Conservation (phyloP, 37 sponge, comb jelly and placozoan genomes). For the Oscarella lobularis region DNA sequence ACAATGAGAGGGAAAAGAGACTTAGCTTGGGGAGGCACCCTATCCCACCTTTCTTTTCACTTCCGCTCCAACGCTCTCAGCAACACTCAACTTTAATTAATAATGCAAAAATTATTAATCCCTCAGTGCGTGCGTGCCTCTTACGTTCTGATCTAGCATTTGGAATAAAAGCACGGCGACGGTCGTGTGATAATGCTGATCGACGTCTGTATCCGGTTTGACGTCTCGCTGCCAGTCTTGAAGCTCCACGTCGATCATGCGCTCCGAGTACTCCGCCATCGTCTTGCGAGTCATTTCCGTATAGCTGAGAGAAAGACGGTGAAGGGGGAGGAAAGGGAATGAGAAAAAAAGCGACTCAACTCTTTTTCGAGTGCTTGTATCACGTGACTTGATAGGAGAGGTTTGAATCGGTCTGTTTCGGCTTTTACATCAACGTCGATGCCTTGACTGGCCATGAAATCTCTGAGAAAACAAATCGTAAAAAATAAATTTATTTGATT, state of each 20-base stretch:
- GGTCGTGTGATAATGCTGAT: neutral
- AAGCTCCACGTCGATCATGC: neutral
- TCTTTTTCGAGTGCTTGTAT: too few relatives aligned
- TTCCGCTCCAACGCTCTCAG: neutral
- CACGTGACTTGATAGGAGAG: too few relatives aligned
- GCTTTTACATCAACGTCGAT: too few relatives aligned
- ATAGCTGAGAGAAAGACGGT: neutral
- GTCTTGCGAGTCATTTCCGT: neutral
- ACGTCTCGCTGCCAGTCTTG: neutral
- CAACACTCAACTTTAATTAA: neutral
- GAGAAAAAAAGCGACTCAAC: too few relatives aligned
- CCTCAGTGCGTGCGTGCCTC: neutral
- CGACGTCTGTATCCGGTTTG: neutral
- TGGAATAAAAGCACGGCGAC: neutral
- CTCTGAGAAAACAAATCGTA: too few relatives aligned
- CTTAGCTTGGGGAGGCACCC: too few relatives aligned
- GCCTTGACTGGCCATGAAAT: too few relatives aligned
- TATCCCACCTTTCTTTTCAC: neutral
- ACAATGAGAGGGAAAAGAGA: neutral
- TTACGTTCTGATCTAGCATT: constrained; percentile 4
- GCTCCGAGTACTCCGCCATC: neutral
- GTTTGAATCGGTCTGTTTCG: too few relatives aligned
- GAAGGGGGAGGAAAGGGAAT: too few relatives aligned
- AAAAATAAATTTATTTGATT: too few relatives aligned
- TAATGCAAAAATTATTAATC: neutral